Percentiles rank a stretch among this genome's conserved stretches.
phyloP scores from a whole-genome alignment of 2,113 vertebrate species.

The Nibea coibor region DNA sequence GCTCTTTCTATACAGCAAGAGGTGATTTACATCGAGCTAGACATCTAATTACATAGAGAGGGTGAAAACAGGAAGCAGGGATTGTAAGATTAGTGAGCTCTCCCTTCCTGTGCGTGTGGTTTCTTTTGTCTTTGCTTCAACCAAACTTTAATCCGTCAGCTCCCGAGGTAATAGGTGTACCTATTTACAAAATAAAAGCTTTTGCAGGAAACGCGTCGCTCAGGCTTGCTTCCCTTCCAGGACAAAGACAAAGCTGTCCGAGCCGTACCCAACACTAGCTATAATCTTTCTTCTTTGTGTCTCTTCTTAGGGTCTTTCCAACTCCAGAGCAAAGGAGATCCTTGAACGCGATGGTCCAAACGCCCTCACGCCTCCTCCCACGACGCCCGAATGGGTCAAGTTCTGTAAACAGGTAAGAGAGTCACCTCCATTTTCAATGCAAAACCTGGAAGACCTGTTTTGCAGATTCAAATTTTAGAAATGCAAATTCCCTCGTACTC shows the following conservation, averaged over 20 bases:
- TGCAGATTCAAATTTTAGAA: slow-evolving; percentile 3
- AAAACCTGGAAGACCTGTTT: not conserved
- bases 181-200: slow-evolving; percentile 23
- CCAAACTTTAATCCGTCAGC: not conserved
- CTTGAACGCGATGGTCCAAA: slow-evolving; percentile 95
- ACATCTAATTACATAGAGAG: not conserved
- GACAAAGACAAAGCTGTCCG: not conserved
- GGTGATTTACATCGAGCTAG: not conserved
- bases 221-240: not conserved
- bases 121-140: slow-evolving; percentile 12
- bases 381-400: slow-evolving; percentile 97
- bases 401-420: slow-evolving; percentile 89
- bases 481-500: not conserved
- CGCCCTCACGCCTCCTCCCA: slow-evolving; percentile 93
- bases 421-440: not conserved
- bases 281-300: not conserved
- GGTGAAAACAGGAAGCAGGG: slow-evolving; percentile 4
- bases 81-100: slow-evolving; percentile 3
- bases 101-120: not conserved
- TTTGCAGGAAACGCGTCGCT: not conserved
- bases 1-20: not conserved
- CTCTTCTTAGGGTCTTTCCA: slow-evolving; percentile 86
- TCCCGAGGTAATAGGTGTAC: not conserved
- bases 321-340: slow-evolving; percentile 91
- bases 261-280: too few species aligned